Percentiles rank a stretch among this genome's conserved stretches.
Conservation (phyloP, 2,888 invertebrate species). For the Pachymerium ferrugineum region DNA sequence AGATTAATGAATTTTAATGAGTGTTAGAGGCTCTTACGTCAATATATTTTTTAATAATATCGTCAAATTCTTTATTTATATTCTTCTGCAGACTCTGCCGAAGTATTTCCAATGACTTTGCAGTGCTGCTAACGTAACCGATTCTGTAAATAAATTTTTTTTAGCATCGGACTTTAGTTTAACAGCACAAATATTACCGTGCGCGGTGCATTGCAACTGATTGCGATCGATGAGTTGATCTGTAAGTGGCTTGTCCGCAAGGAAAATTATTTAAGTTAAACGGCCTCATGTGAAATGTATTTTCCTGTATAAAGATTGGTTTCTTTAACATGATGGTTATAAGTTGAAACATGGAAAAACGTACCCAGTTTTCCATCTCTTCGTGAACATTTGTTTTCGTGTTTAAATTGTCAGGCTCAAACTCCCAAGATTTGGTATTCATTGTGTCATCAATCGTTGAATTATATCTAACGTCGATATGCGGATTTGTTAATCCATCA, state of each 20-base stretch:
- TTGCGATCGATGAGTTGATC: constrained; percentile 47
- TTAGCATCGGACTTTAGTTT: background rate
- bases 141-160: constrained; percentile 41
- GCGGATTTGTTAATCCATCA: background rate
- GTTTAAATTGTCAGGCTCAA: background rate
- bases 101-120: constrained; percentile 67
- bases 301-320: constrained; percentile 47
- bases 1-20: background rate
- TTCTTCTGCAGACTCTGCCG: constrained; percentile 69
- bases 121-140: constrained; percentile 56
- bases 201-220: constrained; percentile 46
- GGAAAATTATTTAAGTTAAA: constrained; percentile 64
- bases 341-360: background rate
- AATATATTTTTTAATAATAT: constrained; percentile 68
- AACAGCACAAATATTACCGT: background rate
- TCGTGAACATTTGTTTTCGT: background rate
- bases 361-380: constrained; percentile 5
- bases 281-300: constrained; percentile 63
- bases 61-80: constrained; percentile 71
- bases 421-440: background rate
- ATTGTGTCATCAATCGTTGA: background rate
- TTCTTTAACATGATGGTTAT: background rate
- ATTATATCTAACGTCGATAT: background rate
- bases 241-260: constrained; percentile 42
- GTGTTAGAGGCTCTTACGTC: constrained; percentile 54